These are phyloP conservation scores for Catagonus wagneri DNA, from an alignment of 2,113 vertebrate genomes.

Conservation along the genomic window DNA sequence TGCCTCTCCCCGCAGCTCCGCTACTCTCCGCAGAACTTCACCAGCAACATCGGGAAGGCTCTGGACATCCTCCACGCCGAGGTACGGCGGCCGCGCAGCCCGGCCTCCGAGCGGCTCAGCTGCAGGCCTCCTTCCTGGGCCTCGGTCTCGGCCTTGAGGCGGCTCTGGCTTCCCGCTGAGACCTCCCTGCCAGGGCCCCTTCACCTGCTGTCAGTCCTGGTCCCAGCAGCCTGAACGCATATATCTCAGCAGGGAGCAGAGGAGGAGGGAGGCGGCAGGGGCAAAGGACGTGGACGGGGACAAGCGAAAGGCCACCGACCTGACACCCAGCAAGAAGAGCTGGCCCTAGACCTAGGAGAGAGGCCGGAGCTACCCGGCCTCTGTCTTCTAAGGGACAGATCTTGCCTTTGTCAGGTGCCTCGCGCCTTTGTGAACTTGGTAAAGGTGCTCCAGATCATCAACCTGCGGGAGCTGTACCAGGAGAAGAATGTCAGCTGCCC, in stretches of 20 bases:
- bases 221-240: not conserved
- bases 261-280: not conserved
- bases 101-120: not conserved
- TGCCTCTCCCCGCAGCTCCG: constrained; percentile 72
- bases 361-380: not conserved
- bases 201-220: not conserved
- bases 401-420: constrained; percentile 86
- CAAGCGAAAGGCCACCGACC: not conserved
- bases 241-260: not conserved
- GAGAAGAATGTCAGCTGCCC: constrained; percentile 69
- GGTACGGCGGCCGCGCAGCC: constrained; percentile 71
- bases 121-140: not conserved
- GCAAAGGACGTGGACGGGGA: not conserved
- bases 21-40: constrained; percentile 86
- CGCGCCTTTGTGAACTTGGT: constrained; percentile 88
- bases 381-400: not conserved
- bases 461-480: constrained; percentile 81
- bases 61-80: constrained; percentile 88
- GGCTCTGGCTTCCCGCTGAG: not conserved
- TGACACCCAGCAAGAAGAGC: not conserved
- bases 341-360: not conserved
- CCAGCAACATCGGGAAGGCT: constrained; percentile 71
- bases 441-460: constrained; percentile 60
- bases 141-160: not conserved
- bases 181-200: not conserved